These are phyloP conservation scores for Panulirus ornatus DNA, from an alignment of 1,140 invertebrate species.

Conservation along the genomic window DNA sequence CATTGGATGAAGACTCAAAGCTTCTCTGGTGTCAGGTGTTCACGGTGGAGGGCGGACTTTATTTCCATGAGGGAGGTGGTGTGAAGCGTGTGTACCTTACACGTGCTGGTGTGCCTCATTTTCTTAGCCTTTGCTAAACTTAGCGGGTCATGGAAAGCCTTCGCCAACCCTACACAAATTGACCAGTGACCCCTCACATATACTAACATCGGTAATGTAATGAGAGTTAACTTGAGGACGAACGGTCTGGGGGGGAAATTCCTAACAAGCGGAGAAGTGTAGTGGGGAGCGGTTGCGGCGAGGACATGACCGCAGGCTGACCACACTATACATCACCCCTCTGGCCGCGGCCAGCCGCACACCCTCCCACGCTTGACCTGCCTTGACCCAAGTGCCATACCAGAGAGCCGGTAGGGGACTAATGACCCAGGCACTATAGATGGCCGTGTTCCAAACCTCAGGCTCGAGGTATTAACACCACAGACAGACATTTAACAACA, in stretches of 20 bases:
- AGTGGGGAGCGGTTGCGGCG: neutral
- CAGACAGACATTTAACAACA: neutral
- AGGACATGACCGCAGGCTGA: constrained; percentile 30
- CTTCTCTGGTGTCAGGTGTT: too few relatives aligned
- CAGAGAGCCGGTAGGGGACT: neutral
- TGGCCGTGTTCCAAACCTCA: neutral
- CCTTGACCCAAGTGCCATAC: constrained; percentile 37
- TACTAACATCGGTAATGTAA: too few relatives aligned
- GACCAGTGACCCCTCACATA: too few relatives aligned
- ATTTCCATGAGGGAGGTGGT: too few relatives aligned
- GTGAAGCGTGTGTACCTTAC: too few relatives aligned
- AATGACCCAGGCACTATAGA: constrained; percentile 18
- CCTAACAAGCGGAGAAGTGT: constrained; percentile 17
- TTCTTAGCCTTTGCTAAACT: too few relatives aligned
- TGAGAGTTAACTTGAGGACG: too few relatives aligned
- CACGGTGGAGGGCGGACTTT: too few relatives aligned
- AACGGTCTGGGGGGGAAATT: neutral
- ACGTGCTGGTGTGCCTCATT: too few relatives aligned
- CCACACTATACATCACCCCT: constrained; percentile 43
- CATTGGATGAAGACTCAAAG: too few relatives aligned
- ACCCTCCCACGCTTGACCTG: neutral
- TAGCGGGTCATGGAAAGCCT: too few relatives aligned
- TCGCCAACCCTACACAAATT: too few relatives aligned
- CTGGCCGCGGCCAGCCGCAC: constrained; percentile 29
- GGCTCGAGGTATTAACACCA: neutral